Percentiles rank a stretch among this genome's conserved stretches.
These are phyloP conservation scores for Neosalanx taihuensis DNA, from an alignment of 2,797 vertebrate species.

Conservation along the genomic window DNA sequence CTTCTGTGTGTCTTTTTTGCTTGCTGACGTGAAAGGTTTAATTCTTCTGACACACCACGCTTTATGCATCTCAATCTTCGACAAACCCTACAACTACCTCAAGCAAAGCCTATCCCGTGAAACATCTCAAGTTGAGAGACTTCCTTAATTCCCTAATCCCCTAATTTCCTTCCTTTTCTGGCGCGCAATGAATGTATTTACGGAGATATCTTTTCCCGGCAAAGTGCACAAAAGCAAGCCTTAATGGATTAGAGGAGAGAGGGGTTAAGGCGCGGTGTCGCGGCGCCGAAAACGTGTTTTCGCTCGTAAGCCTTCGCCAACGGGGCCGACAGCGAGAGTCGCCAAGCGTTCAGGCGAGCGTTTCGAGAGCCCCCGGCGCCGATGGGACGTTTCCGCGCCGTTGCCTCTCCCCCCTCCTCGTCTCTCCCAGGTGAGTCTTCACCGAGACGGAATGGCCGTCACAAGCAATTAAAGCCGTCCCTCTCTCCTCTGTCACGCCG, in stretches of 20 bases:
- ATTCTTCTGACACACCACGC: neutral
- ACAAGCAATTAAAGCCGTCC: conserved; percentile 46
- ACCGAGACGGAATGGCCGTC: conserved; percentile 25
- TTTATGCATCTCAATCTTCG: conserved; percentile 13
- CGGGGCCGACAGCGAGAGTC: neutral
- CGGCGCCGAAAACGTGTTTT: conserved; percentile 24
- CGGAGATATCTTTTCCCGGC: conserved; percentile 40
- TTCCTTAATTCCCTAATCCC: conserved; percentile 48
- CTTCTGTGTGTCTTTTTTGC: neutral
- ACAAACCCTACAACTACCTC: neutral
- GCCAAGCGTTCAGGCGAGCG: conserved; percentile 2
- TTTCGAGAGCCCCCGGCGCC: conserved; percentile 23
- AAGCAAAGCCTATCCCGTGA: conserved; percentile 10
- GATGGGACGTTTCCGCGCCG: conserved; percentile 33
- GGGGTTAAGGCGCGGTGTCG: conserved; percentile 33
- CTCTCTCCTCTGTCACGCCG: conserved; percentile 33
- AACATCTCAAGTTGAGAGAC: conserved; percentile 46
- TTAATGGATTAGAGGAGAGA: conserved; percentile 47
- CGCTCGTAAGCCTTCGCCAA: conserved; percentile 4
- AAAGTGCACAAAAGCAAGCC: conserved; percentile 33
- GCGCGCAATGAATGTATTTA: conserved; percentile 31
- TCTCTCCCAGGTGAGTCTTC: conserved; percentile 47
- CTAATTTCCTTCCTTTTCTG: conserved; percentile 29
- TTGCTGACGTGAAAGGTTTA: neutral
- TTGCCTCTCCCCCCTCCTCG: conserved; percentile 12